Percentiles rank a stretch among this genome's conserved stretches.
These are phyloP conservation scores for Sarcophaga caerulescens DNA, from an alignment of 2,888 invertebrate species.

Conservation along the genomic window DNA sequence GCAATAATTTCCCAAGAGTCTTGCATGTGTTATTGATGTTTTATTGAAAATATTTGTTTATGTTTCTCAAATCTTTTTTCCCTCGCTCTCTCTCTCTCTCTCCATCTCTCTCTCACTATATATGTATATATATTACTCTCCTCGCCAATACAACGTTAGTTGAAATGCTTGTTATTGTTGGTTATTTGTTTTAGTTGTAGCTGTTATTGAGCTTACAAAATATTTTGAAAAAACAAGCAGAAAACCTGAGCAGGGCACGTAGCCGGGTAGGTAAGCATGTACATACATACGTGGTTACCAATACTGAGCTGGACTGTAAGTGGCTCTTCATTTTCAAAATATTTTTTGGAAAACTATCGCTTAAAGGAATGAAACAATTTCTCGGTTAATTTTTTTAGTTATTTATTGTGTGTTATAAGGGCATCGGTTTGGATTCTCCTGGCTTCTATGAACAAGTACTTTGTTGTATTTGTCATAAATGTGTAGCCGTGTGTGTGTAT, in stretches of 20 bases:
- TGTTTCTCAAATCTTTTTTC: slow-evolving; percentile 4
- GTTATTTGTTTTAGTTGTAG: slow-evolving; percentile 9
- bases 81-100: not conserved
- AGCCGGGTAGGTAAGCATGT: slow-evolving; percentile 1
- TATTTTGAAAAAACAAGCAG: not conserved
- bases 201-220: slow-evolving; percentile 26
- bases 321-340: not conserved
- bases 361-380: not conserved
- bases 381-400: no score
- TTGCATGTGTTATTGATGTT: slow-evolving; percentile 64
- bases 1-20: slow-evolving; percentile 68
- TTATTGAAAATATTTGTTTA: slow-evolving; percentile 11
- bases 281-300: not conserved
- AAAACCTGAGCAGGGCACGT: slow-evolving; percentile 27
- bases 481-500: no score
- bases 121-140: no score
- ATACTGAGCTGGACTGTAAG: not conserved
- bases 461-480: no score
- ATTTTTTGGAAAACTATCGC: no score
- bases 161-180: slow-evolving; percentile 1
- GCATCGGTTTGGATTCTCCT: no score
- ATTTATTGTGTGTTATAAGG: no score
- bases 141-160: not conserved
- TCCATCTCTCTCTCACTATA: no score
- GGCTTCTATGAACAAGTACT: no score